phyloP scores from a whole-genome alignment of 1,140 invertebrate species.

The Musca domestica region DNA sequence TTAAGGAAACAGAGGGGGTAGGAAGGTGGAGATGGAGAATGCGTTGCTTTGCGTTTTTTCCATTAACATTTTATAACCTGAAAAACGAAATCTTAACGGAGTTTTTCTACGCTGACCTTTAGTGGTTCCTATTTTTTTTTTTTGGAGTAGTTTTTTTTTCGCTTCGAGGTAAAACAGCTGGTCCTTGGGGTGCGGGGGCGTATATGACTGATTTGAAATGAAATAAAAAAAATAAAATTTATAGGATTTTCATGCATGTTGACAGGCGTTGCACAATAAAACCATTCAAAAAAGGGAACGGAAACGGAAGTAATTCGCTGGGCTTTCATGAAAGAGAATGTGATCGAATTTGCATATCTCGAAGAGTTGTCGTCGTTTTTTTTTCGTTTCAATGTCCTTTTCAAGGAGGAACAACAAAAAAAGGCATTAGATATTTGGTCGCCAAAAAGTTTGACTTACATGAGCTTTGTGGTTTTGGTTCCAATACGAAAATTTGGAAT shows the following conservation, averaged over 20 bases:
- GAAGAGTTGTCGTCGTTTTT: neutral
- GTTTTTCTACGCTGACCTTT: slow-evolving; percentile 11
- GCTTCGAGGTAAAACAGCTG: too few relatives aligned
- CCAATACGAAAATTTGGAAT: neutral
- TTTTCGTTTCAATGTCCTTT: neutral
- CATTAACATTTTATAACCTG: slow-evolving; percentile 8
- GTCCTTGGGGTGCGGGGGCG: too few relatives aligned
- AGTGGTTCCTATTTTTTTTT: too few relatives aligned
- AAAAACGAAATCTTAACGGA: slow-evolving; percentile 21
- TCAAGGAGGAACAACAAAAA: neutral
- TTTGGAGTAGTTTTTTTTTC: too few relatives aligned
- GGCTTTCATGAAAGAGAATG: slow-evolving; percentile 5
- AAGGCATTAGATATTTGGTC: neutral
- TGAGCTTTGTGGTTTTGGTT: neutral
- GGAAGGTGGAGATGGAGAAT: too few relatives aligned
- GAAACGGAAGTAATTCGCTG: slow-evolving; percentile 20
- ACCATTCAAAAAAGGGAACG: slow-evolving; percentile 1
- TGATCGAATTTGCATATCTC: slow-evolving; percentile 14
- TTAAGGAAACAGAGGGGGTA: too few relatives aligned
- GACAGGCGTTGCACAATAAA: slow-evolving; percentile 21
- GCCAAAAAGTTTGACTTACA: neutral
- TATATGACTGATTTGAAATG: too few relatives aligned
- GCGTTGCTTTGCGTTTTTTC: neutral
- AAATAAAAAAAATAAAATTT: slow-evolving; percentile 9
- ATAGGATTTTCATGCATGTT: slow-evolving; percentile 20